phyloP scores from a whole-genome alignment of 2,888 invertebrate genomes.

The Frankliniella intonsa region DNA sequence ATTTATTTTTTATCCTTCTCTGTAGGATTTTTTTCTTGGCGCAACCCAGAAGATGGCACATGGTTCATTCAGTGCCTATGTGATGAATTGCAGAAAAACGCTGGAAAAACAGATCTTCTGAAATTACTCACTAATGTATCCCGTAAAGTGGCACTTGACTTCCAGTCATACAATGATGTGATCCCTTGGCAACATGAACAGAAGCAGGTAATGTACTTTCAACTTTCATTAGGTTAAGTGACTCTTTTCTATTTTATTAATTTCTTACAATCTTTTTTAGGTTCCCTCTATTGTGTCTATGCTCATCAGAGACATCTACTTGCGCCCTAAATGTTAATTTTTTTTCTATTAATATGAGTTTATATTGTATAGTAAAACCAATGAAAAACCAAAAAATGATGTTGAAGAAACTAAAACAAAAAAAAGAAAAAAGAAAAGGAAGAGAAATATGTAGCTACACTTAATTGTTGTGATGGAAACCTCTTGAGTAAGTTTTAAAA shows the following conservation, averaged over 20 bases:
- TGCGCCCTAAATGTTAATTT: conserved; percentile 41
- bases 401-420: too few species aligned
- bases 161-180: conserved; percentile 52
- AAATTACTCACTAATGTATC: conserved; percentile 59
- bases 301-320: conserved; percentile 56
- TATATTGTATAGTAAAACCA: neutral
- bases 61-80: conserved; percentile 70
- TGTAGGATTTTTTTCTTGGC: conserved; percentile 62
- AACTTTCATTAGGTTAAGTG: neutral
- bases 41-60: conserved; percentile 61
- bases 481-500: neutral
- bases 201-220: conserved; percentile 51
- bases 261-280: neutral
- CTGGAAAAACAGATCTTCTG: conserved; percentile 54
- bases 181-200: conserved; percentile 49
- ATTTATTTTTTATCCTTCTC: conserved; percentile 36
- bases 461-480: neutral
- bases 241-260: neutral
- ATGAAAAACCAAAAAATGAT: too few species aligned
- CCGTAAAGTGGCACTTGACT: conserved; percentile 61
- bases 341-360: neutral
- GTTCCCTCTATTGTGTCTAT: conserved; percentile 63
- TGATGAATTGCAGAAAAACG: conserved; percentile 51
- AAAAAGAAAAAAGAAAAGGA: too few species aligned
- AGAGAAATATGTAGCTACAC: too few species aligned